Percentiles rank a stretch among this genome's conserved stretches.
phyloP scores from a whole-genome alignment of 2,113 vertebrate genomes.

The Phrynosoma platyrhinos region DNA sequence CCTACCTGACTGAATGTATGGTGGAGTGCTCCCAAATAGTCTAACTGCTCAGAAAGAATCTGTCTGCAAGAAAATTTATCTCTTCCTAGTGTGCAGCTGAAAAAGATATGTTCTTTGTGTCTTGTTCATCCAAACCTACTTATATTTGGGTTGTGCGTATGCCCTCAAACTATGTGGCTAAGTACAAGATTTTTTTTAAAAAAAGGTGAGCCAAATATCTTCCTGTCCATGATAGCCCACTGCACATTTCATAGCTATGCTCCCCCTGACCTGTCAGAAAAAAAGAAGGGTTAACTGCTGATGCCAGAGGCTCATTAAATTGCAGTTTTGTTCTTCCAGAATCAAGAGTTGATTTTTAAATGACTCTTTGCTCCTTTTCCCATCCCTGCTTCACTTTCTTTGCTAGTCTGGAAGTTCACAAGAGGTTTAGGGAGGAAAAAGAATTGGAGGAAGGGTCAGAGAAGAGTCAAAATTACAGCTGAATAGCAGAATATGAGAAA shows the following conservation, averaged over 20 bases:
- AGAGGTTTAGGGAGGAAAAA: not conserved
- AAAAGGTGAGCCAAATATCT: not conserved
- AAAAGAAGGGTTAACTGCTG: not conserved
- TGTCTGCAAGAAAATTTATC: not conserved
- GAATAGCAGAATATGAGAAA: not conserved
- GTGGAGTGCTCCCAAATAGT: not conserved
- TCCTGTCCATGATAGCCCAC: not conserved
- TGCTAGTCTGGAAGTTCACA: not conserved
- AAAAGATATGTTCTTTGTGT: not conserved
- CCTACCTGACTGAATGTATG: not conserved
- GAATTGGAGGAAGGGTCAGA: not conserved
- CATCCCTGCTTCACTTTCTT: not conserved
- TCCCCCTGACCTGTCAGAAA: not conserved
- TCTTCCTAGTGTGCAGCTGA: not conserved
- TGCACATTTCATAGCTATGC: not conserved
- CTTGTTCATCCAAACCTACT: not conserved
- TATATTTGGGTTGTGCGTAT: not conserved
- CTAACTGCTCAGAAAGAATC: not conserved
- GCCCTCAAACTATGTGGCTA: not conserved
- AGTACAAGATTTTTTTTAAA: not conserved
- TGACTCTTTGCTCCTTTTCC: not conserved
- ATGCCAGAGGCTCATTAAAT: not conserved
- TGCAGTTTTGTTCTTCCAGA: not conserved
- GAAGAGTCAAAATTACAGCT: fast-evolving
- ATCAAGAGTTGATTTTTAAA: not conserved